These are phyloP conservation scores for Vesta saturnalis DNA, from an alignment of 2,888 invertebrate genomes.

Conservation along the genomic window DNA sequence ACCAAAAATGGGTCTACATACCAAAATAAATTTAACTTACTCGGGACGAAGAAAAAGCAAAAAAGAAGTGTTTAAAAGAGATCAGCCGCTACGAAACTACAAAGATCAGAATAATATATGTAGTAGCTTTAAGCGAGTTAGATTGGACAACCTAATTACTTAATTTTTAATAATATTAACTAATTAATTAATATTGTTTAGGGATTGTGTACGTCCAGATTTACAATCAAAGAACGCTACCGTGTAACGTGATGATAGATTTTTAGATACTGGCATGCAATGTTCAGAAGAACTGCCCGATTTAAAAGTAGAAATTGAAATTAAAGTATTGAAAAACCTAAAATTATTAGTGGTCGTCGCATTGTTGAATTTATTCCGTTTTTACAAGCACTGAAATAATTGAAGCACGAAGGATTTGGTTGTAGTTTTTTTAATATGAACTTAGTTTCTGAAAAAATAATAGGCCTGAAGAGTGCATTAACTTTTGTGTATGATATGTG, in stretches of 20 bases:
- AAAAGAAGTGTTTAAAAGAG: neutral
- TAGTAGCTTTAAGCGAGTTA: neutral
- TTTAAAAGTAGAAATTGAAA: neutral
- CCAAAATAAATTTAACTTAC: neutral
- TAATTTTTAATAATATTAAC: neutral
- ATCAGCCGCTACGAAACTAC: conserved; percentile 1
- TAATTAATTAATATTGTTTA: too few relatives aligned
- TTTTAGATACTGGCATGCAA: neutral
- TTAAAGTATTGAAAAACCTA: neutral
- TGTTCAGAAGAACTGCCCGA: conserved; percentile 3
- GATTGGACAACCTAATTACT: neutral
- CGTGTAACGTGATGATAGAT: conserved; percentile 2
- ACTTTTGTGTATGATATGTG: conserved; percentile 1
- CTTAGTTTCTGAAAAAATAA: conserved; percentile 10
- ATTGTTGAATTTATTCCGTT: conserved; percentile 8
- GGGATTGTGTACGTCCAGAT: neutral
- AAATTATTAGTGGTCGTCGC: conserved; percentile 5
- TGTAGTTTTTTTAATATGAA: conserved; percentile 17
- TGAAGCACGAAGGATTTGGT: conserved; percentile 14
- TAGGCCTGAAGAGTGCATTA: conserved; percentile 1
- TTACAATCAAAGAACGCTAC: conserved; percentile 3
- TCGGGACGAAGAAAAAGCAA: neutral
- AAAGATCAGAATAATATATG: neutral
- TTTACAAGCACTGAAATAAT: conserved; percentile 9
- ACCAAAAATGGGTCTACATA: neutral